Conservation (phyloP, 2,113 vertebrate genomes). For the Corydoras maculifer region DNA sequence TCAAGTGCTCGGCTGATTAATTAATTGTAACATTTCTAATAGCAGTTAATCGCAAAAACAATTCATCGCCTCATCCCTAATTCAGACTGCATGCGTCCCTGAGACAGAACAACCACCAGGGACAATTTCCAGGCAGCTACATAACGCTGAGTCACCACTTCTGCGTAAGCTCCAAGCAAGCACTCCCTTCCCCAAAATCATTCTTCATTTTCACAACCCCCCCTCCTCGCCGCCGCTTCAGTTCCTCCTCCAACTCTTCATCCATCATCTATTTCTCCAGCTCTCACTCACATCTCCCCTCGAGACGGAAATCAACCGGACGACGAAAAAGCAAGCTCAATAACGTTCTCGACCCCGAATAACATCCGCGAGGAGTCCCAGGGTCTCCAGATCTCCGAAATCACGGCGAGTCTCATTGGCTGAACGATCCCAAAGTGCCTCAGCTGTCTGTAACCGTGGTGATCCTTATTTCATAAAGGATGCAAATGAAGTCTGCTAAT, state of each 20-base stretch:
- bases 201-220: neutral
- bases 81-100: too few relatives aligned
- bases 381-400: neutral
- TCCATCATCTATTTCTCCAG: slow-evolving; percentile 5
- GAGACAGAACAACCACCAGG: too few relatives aligned
- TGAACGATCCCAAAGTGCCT: too few relatives aligned
- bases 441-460: too few relatives aligned
- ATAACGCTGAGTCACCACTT: slow-evolving; percentile 24
- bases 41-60: too few relatives aligned
- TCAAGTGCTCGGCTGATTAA: too few relatives aligned
- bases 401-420: too few relatives aligned
- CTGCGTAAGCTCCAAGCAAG: neutral
- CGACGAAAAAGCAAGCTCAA: neutral
- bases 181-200: neutral
- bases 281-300: slow-evolving; percentile 5
- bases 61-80: too few relatives aligned
- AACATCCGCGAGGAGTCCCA: neutral
- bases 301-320: neutral
- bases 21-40: too few relatives aligned
- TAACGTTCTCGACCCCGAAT: neutral
- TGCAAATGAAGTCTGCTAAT: too few relatives aligned
- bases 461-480: too few relatives aligned
- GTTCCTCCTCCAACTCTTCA: neutral
- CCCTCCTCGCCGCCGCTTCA: neutral
- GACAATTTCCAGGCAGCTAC: neutral